Evolutionary conservation across 2,113 vertebrate species (phyloP), one percentile per base, ranked within the genome.

Genomic region (Apistogramma diplotaenia): DNA sequence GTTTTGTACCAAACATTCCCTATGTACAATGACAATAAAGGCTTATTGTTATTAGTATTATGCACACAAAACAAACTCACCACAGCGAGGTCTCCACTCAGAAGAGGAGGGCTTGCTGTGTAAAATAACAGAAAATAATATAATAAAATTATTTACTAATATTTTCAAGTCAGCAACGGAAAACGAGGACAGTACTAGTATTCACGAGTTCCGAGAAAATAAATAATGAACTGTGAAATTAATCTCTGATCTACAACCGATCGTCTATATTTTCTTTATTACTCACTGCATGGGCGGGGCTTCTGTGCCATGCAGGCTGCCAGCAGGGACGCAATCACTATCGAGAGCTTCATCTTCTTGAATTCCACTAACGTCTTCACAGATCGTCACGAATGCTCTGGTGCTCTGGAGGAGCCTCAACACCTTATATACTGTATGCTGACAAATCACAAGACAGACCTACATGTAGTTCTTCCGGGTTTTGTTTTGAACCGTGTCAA

Each of bases 221-320:
- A 37, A 13, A 8, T 11, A 65, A 33, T 46, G 8, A 25, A 62
- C 0, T 25, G 19, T 1, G n/a, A 27, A 12, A 40, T 40, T 11
- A 10, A 13, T 40, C 3, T 10, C 37, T 46, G 37, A 67, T 46
- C 15, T 15, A n/a, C 18, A 29, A 29, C 23, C 9, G 37, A 13
- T 16, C 29, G 46, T 25, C 11, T n/a, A 27, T 3, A 11, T 43
- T 16, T 33, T 62, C 49, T 9, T 19, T 23, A 43, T 40, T 40
- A 93, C 93, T 94, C 78, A 96, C 95, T 18, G 83, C 95, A 95
- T 1, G 78, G 93, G 0, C 25, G 79, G 53, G 94, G 95, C 56
- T 1, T 84, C 43, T 91, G 56, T 10, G 91, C 90, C 58, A 89
- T 85, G 71, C 88, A 89, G 29, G 35, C 51, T 11, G 78, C 89